phyloP scores from a whole-genome alignment of 2,888 invertebrate species.

The Dermolepida albohirtum region DNA sequence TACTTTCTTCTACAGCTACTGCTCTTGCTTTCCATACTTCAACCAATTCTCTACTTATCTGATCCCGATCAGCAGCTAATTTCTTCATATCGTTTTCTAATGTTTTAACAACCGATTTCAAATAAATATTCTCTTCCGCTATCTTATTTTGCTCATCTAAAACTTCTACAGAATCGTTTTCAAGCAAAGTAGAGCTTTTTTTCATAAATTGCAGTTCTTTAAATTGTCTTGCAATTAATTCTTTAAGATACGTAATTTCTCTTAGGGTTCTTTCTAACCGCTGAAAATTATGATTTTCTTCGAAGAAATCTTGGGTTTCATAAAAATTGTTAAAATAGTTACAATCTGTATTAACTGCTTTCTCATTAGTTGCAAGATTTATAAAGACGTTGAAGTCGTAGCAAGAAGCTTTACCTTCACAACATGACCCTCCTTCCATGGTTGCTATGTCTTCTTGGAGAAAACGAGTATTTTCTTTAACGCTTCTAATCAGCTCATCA shows the following conservation, averaged over 20 bases:
- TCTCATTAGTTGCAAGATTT: background rate
- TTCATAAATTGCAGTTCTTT: no score
- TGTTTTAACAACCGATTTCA: background rate
- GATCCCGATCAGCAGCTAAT: slow-evolving; percentile 19
- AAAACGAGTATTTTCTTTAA: slow-evolving; percentile 10
- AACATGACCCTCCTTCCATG: no score
- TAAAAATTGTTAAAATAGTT: background rate
- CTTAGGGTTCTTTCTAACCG: background rate
- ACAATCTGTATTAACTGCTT: background rate
- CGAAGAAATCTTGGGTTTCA: background rate
- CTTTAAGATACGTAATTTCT: slow-evolving; percentile 9
- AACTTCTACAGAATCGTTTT: background rate
- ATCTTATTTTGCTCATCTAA: slow-evolving; percentile 2
- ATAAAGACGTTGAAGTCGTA: background rate
- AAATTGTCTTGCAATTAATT: background rate
- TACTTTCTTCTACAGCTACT: no score
- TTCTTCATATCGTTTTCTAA: slow-evolving; percentile 6
- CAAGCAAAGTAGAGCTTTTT: no score
- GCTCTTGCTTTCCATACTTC: background rate
- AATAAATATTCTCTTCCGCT: background rate
- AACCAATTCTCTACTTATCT: background rate
- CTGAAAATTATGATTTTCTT: slow-evolving; percentile 33
- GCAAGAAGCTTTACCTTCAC: background rate
- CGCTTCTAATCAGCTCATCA: slow-evolving; percentile 40
- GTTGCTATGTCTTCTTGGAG: background rate